Evolutionary conservation across 2,113 vertebrate species (phyloP).

Genomic region (Micronycteris hirsuta): DNA sequence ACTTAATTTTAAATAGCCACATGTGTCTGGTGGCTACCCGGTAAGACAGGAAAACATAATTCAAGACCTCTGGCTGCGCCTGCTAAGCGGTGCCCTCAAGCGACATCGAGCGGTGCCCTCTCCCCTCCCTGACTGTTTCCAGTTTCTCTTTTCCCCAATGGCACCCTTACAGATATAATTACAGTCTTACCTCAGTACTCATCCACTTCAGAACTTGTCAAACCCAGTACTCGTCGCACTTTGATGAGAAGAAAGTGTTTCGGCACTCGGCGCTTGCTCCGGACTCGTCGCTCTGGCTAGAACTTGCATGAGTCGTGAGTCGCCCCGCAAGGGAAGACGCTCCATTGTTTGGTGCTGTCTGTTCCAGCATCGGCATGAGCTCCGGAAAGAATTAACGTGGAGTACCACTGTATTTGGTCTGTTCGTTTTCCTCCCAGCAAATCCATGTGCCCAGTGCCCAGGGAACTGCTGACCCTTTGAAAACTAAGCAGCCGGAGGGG

Average conservation of each 20-base stretch:
- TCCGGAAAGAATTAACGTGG: no score
- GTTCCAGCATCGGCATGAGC: no score
- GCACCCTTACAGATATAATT: neutral
- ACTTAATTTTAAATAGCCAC: neutral
- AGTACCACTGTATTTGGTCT: neutral
- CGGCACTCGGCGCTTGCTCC: no score
- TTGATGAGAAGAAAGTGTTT: no score
- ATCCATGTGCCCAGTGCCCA: neutral
- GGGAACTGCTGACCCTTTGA: neutral
- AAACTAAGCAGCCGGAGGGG: rapidly evolving
- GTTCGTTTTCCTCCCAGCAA: neutral
- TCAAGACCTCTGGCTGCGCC: neutral
- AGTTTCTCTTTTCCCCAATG: neutral
- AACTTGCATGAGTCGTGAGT: no score
- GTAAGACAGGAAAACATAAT: neutral
- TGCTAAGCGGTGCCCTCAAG: no score
- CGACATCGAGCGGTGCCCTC: rapidly evolving
- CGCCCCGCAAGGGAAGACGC: no score
- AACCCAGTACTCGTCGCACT: rapidly evolving
- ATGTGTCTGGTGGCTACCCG: neutral
- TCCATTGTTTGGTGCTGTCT: no score
- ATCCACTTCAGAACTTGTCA: no score
- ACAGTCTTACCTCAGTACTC: no score
- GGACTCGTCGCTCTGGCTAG: no score
- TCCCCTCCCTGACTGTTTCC: neutral